phyloP scores from a whole-genome alignment of 2,888 invertebrate species.

The Acrocyrtus sp. region DNA sequence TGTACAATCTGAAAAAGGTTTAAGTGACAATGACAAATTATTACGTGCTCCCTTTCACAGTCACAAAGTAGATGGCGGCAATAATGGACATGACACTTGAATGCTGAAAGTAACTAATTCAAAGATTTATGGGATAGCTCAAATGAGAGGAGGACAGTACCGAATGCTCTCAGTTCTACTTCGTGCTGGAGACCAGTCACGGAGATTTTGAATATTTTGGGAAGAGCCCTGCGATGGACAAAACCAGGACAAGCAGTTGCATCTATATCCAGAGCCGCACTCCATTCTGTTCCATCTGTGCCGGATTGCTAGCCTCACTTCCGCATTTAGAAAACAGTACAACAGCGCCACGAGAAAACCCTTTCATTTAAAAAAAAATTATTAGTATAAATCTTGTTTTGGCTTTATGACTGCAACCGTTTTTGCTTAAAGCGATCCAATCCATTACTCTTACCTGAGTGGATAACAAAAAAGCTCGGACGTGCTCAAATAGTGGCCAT shows the following conservation, averaged over 20 bases:
- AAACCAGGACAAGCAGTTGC: slow-evolving; percentile 30
- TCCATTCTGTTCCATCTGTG: slow-evolving; percentile 81
- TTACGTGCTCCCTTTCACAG: too few relatives aligned
- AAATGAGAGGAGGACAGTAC: too few relatives aligned
- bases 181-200: slow-evolving; percentile 73
- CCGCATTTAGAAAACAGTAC: slow-evolving; percentile 93
- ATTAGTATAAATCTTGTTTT: too few relatives aligned
- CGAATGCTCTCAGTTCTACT: slow-evolving; percentile 66
- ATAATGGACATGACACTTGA: not conserved
- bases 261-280: slow-evolving; percentile 68
- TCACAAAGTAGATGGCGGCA: too few relatives aligned
- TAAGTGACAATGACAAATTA: not conserved
- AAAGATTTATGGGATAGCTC: too few relatives aligned
- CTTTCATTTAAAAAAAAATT: slow-evolving; percentile 69
- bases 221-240: too few relatives aligned
- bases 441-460: slow-evolving; percentile 79
- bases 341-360: slow-evolving; percentile 89
- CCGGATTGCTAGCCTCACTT: slow-evolving; percentile 84
- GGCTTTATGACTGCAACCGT: not conserved
- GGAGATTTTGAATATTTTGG: slow-evolving; percentile 42
- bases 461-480: slow-evolving; percentile 84
- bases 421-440: too few relatives aligned
- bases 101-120: too few relatives aligned
- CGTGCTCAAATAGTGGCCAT: slow-evolving; percentile 78
- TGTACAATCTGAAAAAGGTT: slow-evolving; percentile 69